Evolutionary conservation across 2,888 invertebrate genomes (phyloP).

Genomic region (Ceraclea dissimilis): DNA sequence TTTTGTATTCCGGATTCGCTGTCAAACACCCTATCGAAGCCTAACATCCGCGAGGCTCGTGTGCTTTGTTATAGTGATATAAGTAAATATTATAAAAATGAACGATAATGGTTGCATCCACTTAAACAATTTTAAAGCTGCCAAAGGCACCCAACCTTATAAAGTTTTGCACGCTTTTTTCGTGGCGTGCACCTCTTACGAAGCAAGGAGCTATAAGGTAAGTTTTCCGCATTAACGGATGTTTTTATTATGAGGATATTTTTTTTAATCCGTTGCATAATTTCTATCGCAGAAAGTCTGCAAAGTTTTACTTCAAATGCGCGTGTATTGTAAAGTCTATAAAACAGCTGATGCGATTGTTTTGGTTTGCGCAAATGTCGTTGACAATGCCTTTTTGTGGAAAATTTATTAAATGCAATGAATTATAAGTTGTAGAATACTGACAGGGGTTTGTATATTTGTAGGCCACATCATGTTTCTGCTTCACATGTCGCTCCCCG

Average conservation of each 20-base stretch:
- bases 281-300: background rate
- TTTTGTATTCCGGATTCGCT: slow-evolving; percentile 17
- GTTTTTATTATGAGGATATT: background rate
- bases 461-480: slow-evolving; percentile 71
- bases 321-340: slow-evolving; percentile 4
- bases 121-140: slow-evolving; percentile 70
- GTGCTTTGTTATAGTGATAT: background rate
- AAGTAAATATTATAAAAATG: slow-evolving; percentile 37
- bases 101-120: slow-evolving; percentile 71
- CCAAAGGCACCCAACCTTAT: slow-evolving; percentile 65
- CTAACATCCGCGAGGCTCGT: slow-evolving; percentile 7
- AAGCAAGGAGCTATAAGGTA: slow-evolving; percentile 79
- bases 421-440: background rate
- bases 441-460: slow-evolving; percentile 27
- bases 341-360: slow-evolving; percentile 22
- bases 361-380: slow-evolving; percentile 13
- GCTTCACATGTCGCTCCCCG: slow-evolving; percentile 72
- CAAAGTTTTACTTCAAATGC: background rate
- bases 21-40: slow-evolving; percentile 13
- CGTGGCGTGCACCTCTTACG: slow-evolving; percentile 71
- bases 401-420: background rate
- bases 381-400: background rate
- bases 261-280: background rate
- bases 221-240: slow-evolving; percentile 6
- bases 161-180: slow-evolving; percentile 81